Conservation (phyloP, 2,888 invertebrate species). For the Hydraecia micacea region DNA sequence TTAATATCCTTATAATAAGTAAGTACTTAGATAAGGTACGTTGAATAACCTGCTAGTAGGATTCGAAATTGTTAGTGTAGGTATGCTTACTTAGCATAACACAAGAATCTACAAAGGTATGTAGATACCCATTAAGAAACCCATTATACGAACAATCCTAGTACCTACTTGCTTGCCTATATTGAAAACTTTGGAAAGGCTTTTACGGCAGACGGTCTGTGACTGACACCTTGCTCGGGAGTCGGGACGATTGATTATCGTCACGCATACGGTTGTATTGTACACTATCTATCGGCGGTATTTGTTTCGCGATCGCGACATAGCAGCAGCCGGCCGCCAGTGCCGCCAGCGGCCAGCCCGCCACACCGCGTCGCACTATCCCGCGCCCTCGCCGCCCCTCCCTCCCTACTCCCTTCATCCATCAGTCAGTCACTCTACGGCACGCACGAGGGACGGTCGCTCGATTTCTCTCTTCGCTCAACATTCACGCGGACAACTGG, state of each 20-base stretch:
- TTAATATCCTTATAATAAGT: no score
- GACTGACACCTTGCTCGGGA: not conserved
- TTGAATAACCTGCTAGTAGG: not conserved
- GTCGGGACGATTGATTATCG: conserved; percentile 7
- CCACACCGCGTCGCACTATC: conserved; percentile 67
- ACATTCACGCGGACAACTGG: conserved; percentile 88
- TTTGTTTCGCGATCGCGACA: conserved; percentile 67
- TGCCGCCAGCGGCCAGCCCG: conserved; percentile 18
- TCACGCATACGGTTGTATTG: conserved; percentile 49
- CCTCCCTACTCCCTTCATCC: conserved; percentile 78
- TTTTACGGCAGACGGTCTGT: not conserved
- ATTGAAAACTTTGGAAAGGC: conserved; percentile 3
- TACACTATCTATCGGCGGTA: conserved; percentile 30
- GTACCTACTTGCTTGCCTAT: not conserved
- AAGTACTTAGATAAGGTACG: not conserved
- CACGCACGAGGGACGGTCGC: conserved; percentile 80
- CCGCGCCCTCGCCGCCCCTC: conserved; percentile 72
- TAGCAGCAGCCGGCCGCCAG: conserved; percentile 61
- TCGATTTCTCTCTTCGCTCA: conserved; percentile 71
- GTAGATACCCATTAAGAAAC: not conserved
- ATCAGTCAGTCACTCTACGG: conserved; percentile 87
- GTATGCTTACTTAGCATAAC: not conserved
- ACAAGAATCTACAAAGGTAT: conserved; percentile 4
- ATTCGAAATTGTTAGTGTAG: not conserved
- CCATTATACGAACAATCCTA: not conserved